Percentiles rank a stretch among this genome's conserved stretches.
Conservation (phyloP, 2,888 invertebrate genomes). For the Eurytoma californica region DNA sequence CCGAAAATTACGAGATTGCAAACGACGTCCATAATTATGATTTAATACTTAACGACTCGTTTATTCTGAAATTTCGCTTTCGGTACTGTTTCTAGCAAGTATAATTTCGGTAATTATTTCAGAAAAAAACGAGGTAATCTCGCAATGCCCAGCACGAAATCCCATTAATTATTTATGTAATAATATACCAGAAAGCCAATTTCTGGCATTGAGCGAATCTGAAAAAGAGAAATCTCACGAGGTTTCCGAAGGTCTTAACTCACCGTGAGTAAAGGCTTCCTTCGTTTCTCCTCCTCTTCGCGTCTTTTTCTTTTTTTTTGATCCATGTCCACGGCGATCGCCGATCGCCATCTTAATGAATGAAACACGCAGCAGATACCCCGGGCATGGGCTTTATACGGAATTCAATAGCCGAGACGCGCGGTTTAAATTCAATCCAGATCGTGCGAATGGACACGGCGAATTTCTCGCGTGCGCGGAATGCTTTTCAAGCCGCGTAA, state of each 20-base stretch:
- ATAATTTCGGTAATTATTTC: no score
- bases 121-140: no score
- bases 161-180: no score
- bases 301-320: background rate
- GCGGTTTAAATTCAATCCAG: constrained; percentile 51
- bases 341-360: constrained; percentile 6
- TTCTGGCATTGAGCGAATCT: background rate
- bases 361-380: background rate
- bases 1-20: no score
- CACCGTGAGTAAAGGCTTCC: constrained; percentile 32
- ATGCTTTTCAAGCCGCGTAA: background rate
- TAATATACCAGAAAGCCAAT: no score
- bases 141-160: no score
- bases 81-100: no score
- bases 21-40: no score
- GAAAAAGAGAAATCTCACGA: constrained; percentile 25
- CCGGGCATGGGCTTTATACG: background rate
- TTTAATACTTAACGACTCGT: no score
- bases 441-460: constrained; percentile 32
- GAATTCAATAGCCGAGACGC: constrained; percentile 8
- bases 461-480: background rate
- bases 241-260: constrained; percentile 42
- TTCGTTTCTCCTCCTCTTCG: background rate
- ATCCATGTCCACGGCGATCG: background rate
- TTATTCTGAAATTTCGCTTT: no score